Evolutionary conservation across 2,113 vertebrate species (phyloP).

Genomic region (Formicarius rufipectus): DNA sequence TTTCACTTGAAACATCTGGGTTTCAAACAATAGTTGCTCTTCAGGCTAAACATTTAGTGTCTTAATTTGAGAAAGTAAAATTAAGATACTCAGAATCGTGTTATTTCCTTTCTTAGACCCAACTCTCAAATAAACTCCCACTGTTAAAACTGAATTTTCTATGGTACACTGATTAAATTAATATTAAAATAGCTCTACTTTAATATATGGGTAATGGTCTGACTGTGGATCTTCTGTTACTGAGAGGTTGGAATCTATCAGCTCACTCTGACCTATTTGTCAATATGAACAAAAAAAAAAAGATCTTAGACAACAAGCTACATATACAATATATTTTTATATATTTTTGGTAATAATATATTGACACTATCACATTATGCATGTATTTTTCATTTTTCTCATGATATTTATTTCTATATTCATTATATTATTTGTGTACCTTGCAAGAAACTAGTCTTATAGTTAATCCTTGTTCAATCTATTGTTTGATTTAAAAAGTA

Average conservation of each 20-base stretch:
- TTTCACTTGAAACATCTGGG: not conserved
- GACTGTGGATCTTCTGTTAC: not conserved
- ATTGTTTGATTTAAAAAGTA: not conserved
- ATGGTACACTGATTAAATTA: not conserved
- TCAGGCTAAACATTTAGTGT: not conserved
- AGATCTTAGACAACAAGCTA: not conserved
- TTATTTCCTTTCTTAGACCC: not conserved
- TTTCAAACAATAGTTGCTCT: not conserved
- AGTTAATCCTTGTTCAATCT: not conserved
- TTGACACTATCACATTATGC: not conserved
- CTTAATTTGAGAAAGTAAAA: not conserved
- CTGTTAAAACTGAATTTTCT: not conserved
- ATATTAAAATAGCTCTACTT: not conserved
- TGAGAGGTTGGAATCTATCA: not conserved
- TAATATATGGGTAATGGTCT: not conserved
- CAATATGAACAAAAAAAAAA: not conserved
- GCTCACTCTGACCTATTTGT: not conserved
- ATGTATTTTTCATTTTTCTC: not conserved
- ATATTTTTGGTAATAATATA: not conserved
- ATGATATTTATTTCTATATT: not conserved
- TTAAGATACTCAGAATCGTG: not conserved
- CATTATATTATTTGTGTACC: not conserved
- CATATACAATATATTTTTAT: not conserved
- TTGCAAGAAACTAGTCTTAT: not conserved
- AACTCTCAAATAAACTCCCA: not conserved